A percentile compares a stretch with the other conserved stretches of the same genome.
Evolutionary conservation across 2,797 vertebrate species (phyloP).

Genomic region (Limnodromus scolopaceus): DNA sequence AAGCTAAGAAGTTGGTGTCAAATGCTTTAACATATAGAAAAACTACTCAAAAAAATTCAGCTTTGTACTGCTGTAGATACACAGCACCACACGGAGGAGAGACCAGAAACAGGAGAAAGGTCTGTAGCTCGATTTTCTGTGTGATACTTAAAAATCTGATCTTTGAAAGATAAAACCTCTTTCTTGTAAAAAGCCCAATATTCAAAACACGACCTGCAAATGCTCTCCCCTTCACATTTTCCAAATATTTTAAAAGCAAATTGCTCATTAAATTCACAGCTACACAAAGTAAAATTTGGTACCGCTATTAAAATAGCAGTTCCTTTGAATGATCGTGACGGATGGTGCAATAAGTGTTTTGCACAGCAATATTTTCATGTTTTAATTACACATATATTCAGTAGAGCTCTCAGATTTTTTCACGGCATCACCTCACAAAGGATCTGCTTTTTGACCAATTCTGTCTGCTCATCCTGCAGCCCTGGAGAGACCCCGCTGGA

Average conservation of each 20-base stretch:
- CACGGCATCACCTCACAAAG: neutral
- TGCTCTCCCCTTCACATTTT: neutral
- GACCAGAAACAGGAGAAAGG: neutral
- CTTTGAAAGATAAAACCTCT: neutral
- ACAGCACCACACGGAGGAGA: slow-evolving; percentile 69
- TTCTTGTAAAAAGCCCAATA: neutral
- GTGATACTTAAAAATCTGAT: neutral
- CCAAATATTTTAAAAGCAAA: slow-evolving; percentile 20
- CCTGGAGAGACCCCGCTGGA: neutral
- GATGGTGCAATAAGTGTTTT: neutral
- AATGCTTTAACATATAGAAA: neutral
- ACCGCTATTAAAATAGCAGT: neutral
- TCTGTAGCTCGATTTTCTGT: neutral
- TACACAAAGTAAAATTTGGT: neutral
- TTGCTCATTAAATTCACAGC: slow-evolving; percentile 4
- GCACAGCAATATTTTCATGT: neutral
- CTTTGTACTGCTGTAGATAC: slow-evolving; percentile 5
- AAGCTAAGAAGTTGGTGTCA: neutral
- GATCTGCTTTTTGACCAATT: neutral
- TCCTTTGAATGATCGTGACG: neutral
- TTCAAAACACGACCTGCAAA: neutral
- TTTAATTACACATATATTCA: neutral
- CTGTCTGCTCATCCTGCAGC: neutral
- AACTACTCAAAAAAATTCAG: neutral
- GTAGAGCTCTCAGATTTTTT: neutral